Percentiles rank a stretch among this genome's conserved stretches.
Conservation (phyloP, 1,140 invertebrate genomes). For the Hylyphantes graminicola region DNA sequence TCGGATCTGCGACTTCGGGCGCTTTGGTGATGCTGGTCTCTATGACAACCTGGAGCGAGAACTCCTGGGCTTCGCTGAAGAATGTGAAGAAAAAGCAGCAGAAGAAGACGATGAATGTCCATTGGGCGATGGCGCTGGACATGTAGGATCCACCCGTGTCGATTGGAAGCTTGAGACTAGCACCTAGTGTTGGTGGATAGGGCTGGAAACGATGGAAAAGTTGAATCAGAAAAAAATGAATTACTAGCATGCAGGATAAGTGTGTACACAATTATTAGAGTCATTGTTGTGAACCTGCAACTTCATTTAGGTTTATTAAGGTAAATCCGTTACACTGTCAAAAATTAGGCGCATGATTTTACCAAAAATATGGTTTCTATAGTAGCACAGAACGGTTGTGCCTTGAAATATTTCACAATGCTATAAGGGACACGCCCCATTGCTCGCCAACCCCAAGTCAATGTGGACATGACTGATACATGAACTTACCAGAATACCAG, state of each 20-base stretch:
- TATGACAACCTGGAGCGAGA: slow-evolving; percentile 30
- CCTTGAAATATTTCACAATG: no score
- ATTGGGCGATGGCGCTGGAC: slow-evolving; percentile 27
- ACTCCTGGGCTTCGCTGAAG: slow-evolving; percentile 40
- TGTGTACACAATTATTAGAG: no score
- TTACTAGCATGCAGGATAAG: no score
- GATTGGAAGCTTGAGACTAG: slow-evolving; percentile 46
- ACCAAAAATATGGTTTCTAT: no score
- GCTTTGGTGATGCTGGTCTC: slow-evolving; percentile 32
- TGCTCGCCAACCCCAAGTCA: no score
- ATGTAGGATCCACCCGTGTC: slow-evolving; percentile 35
- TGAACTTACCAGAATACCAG: slow-evolving; percentile 25
- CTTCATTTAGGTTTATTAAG: no score
- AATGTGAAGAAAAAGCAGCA: slow-evolving; percentile 54
- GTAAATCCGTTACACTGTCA: no score
- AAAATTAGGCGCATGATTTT: no score
- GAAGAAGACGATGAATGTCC: slow-evolving; percentile 39
- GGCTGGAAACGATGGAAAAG: slow-evolving; percentile 12
- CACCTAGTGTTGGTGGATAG: slow-evolving; percentile 38
- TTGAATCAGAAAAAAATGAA: no score
- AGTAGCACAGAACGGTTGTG: no score
- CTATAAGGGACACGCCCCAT: no score
- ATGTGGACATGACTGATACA: background rate
- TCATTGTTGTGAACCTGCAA: no score
- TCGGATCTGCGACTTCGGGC: slow-evolving; percentile 20